Base-by-base conservation (phyloP, 2,797 vertebrate species). In the Mormyrus hasselquistii region DNA sequence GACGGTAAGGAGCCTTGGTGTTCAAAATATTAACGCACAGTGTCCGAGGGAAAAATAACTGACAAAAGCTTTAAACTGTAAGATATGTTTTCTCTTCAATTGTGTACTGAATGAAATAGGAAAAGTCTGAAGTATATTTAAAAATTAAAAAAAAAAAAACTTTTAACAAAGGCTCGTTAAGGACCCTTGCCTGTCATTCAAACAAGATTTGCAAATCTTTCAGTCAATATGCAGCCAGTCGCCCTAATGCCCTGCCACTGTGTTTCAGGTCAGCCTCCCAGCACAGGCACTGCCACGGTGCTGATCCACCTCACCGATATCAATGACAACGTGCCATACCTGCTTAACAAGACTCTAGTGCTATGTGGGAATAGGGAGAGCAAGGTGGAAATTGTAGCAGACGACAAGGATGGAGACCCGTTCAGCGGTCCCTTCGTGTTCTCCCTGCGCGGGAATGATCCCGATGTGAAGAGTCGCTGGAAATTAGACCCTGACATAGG, bases 341-440 rank as follows among this genome's bases (percentile, higher is more conserved):
- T 97, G 90, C 57, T 16, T 1, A 89, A 83, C 38, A 91, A 91
- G 0, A 90, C 22, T 1, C 0, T 91, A 49, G 86, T 95, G 3
- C 19, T 96, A 86, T 98, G 97, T 59, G 91, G 88, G 44, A 93
- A 96, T 90, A 92, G 91, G 0, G 82, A 0, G 0, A 34, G 79
- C 0, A 87, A 12, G 0, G 86, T 97, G 9, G 90, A 49, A 4
- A 22, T 97, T 5, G 4, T 89, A 29, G 96, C 91, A 0, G 34
- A 62, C 1, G 96, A 96, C 25, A 0, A 1, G 0, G 96, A 97
- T 41, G 3, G 10, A 0, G 0, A 88, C 52, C 97, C 97, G 2
- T 95, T 44, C 50, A 86, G 92, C 0, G 93, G 94, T 0, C 97
- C 96, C 0, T 97, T 97, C 25, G 34, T 84, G 0, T 97, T 97